Percentiles rank a stretch among this genome's conserved stretches.
Conservation (phyloP, 2,797 vertebrate species). For the Sebastes minor region DNA sequence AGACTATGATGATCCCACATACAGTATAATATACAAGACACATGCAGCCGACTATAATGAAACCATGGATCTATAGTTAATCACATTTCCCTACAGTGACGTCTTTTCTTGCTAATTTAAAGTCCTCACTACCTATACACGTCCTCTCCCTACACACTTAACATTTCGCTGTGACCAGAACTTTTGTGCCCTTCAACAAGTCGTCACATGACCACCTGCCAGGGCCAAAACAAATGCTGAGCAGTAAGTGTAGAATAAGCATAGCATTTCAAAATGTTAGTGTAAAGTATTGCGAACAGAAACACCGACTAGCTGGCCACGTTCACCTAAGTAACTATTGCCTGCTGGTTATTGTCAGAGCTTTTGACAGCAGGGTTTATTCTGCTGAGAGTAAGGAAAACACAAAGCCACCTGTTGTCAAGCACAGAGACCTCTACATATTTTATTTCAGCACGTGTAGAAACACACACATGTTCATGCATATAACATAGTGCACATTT, state of each 20-base stretch:
- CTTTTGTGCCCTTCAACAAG: conserved; percentile 58
- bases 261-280: conserved; percentile 74
- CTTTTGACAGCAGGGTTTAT: conserved; percentile 51
- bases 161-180: conserved; percentile 1
- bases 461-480: conserved; percentile 13
- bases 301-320: conserved; percentile 49
- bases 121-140: background rate
- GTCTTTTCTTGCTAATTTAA: background rate
- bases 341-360: conserved; percentile 64
- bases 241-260: conserved; percentile 69
- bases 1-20: background rate
- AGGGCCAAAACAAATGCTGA: conserved; percentile 62
- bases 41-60: conserved; percentile 2
- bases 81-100: conserved; percentile 19
- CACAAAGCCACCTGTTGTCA: conserved; percentile 68
- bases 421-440: background rate
- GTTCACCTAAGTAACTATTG: conserved; percentile 36
- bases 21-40: conserved; percentile 1
- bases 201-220: conserved; percentile 58
- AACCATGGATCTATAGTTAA: background rate
- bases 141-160: background rate
- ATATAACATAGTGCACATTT: background rate
- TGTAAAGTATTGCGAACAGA: conserved; percentile 62
- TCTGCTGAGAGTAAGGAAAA: conserved; percentile 34
- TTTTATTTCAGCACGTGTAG: conserved; percentile 19